Percentiles rank a stretch among this genome's conserved stretches.
Evolutionary conservation across 2,797 vertebrate species (phyloP).

Genomic region (Spheniscus humboldti): DNA sequence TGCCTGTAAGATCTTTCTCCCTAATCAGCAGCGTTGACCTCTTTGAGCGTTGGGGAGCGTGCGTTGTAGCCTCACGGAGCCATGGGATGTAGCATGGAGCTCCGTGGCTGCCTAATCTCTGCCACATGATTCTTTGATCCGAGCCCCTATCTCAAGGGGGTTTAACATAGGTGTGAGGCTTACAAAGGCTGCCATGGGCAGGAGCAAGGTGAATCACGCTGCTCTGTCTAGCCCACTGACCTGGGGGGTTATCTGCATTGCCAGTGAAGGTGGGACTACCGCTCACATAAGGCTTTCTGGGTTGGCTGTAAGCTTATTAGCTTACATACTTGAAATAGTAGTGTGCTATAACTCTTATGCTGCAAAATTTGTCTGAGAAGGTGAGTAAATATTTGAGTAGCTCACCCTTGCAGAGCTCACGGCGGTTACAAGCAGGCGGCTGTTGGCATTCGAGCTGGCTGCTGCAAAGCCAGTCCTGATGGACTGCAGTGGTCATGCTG

Average conservation of each 20-base stretch:
- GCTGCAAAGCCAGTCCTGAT: background rate
- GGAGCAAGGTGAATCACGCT: background rate
- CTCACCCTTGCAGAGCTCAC: background rate
- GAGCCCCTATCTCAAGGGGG: background rate
- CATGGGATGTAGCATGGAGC: background rate
- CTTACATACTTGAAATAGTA: background rate
- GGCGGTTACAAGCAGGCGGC: rapidly evolving
- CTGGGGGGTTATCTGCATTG: background rate
- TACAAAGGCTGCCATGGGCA: background rate
- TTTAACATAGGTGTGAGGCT: background rate
- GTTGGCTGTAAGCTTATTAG: background rate
- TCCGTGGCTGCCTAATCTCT: background rate
- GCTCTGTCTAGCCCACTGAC: background rate
- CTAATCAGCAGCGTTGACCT: background rate
- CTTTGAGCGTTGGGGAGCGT: rapidly evolving
- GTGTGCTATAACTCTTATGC: background rate
- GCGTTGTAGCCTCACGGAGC: background rate
- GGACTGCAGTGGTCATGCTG: background rate
- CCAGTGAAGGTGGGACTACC: background rate
- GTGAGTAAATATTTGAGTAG: background rate
- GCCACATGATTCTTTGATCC: background rate
- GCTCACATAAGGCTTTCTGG: background rate
- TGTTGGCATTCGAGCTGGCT: background rate
- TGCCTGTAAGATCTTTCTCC: background rate
- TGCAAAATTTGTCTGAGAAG: background rate